Percentiles rank a stretch among this genome's conserved stretches.
These are phyloP conservation scores for Ischnura elegans DNA, from an alignment of 2,888 invertebrate species.

Conservation along the genomic window DNA sequence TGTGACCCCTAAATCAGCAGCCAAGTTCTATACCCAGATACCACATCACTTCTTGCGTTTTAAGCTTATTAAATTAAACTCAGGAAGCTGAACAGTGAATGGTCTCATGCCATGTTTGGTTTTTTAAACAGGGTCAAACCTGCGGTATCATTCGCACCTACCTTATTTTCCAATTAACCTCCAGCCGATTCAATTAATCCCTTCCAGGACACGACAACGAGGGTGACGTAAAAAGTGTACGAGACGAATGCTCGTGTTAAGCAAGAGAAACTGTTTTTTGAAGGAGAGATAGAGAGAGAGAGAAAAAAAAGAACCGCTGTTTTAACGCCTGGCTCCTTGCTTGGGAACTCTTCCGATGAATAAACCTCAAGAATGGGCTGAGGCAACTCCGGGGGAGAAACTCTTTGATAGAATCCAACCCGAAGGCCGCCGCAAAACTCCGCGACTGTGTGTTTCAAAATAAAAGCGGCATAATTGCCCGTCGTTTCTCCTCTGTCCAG, in stretches of 20 bases:
- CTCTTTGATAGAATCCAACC: conserved; percentile 18
- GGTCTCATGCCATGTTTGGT: no score
- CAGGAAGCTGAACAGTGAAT: no score
- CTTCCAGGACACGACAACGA: neutral
- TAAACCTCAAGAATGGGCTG: conserved; percentile 19
- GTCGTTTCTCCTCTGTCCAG: neutral
- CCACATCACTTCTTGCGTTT: no score
- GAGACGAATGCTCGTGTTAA: conserved; percentile 3
- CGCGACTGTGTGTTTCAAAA: neutral
- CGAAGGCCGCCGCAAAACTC: conserved; percentile 27
- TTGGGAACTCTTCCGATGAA: conserved; percentile 22
- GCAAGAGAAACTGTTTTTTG: neutral
- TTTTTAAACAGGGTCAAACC: no score
- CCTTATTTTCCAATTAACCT: conserved; percentile 1
- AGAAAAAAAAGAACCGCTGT: neutral
- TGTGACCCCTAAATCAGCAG: no score
- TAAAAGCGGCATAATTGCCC: neutral
- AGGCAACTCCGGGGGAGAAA: conserved; percentile 3
- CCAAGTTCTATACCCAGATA: no score
- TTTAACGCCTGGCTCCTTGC: neutral
- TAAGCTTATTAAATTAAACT: no score
- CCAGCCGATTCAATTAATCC: neutral
- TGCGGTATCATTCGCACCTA: neutral
- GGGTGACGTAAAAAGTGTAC: neutral
- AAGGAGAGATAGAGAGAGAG: no score